Base-by-base conservation (phyloP, 35 echinoderm and acorn worm genomes). In the Diadema setosum region DNA sequence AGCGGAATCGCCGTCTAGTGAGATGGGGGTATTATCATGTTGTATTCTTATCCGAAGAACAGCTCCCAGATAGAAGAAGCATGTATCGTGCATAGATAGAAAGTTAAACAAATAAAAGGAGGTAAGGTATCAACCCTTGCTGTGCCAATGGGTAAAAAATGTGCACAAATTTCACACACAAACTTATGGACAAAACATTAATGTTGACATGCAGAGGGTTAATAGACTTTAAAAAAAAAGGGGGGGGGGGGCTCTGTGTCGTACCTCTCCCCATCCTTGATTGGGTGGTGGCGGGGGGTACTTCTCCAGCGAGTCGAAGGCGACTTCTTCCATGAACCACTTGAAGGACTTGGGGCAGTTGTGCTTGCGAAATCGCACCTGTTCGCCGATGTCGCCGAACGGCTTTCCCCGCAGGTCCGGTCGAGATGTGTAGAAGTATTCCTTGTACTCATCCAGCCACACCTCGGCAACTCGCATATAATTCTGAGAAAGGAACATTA, bases 361-460 rank as follows among this genome's bases (percentile, higher is more conserved):
- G 3, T 86, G 30, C 14, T 57, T 27, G 11, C 92, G 63, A 50
- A 85, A 94, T 75, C 70, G 44, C 5, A 94, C 82, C 43, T 94
- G 92, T 44, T 78, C 70, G 24, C 20, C 80, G 39, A 94, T 94
- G 44, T 94, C 60, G 5, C 92, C 92, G 45, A 40, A 69, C 5
- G 67, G 82, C 50, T 94, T 94, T 14, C 87, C 92, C 18, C 35
- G 31, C 5, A 94, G 87, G 1, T 81, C 12, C 3, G 92, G 92
- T 46, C 83, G 67, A 80, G 70, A 84, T 25, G 92, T 82, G 42
- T 94, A 94, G 46, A 94, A 94, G 26, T 84, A 94, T n/a, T 94
- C 69, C 37, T 81, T 85, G 82, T 94, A 94, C 15, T 94, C 92
- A 85, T 94, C 92, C 41, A 94, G 39, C 92, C 92, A 94, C 20